phyloP scores from a whole-genome alignment of 2,888 invertebrate species.

The Limnephilus auricula region DNA sequence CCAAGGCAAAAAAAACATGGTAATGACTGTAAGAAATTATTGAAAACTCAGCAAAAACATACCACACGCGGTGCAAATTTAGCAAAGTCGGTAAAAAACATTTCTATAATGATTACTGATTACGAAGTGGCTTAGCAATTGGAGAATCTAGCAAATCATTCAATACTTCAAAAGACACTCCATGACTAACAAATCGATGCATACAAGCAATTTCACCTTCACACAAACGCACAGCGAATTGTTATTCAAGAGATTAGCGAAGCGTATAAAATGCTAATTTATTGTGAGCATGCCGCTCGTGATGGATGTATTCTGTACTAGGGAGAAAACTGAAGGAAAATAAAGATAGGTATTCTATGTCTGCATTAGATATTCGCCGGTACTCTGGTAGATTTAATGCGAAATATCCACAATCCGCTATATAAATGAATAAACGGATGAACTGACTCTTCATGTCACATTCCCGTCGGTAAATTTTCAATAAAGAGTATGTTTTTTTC shows the following conservation, averaged over 20 bases:
- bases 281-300: not conserved
- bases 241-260: not conserved
- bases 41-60: not conserved
- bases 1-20: not conserved
- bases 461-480: not conserved
- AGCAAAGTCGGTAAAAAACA: too few relatives aligned
- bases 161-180: not conserved
- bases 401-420: not conserved
- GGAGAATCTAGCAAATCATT: not conserved
- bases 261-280: not conserved
- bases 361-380: not conserved
- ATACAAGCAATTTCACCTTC: not conserved
- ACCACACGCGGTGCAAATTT: too few relatives aligned
- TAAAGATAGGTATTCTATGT: not conserved
- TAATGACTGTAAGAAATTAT: not conserved
- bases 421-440: not conserved
- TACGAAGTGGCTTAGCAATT: not conserved
- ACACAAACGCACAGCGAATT: not conserved
- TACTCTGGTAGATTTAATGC: not conserved
- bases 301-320: not conserved
- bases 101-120: not conserved
- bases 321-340: not conserved
- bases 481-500: not conserved
- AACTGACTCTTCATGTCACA: not conserved
- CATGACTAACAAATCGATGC: not conserved